Evolutionary conservation across 2,888 invertebrate species (phyloP).

Genomic region (Lasius fuliginosus): DNA sequence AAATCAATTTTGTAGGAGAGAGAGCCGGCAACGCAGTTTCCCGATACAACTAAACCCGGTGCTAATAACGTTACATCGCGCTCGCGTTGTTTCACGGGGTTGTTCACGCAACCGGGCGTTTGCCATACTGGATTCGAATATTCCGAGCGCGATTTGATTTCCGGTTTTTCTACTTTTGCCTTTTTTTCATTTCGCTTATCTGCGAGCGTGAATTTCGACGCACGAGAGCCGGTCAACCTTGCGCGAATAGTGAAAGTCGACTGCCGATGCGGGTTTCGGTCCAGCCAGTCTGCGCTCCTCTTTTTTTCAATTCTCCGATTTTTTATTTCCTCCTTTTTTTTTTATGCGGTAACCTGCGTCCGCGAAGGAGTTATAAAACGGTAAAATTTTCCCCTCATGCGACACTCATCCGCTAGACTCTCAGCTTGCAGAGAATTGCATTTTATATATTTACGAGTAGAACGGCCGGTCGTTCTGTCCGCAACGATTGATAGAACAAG

Average conservation of each 20-base stretch:
- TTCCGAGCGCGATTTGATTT: conserved; percentile 19
- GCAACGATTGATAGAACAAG: conserved; percentile 5
- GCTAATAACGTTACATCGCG: conserved; percentile 37
- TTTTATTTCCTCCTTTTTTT: conserved; percentile 14
- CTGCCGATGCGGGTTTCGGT: conserved; percentile 38
- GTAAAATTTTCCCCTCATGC: conserved; percentile 2
- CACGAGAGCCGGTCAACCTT: conserved; percentile 34
- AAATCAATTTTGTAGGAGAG: conserved; percentile 34
- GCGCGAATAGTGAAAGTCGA: conserved; percentile 56
- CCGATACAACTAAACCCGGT: neutral
- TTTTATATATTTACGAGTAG: conserved; percentile 22
- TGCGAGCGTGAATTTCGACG: conserved; percentile 21
- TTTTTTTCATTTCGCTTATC: neutral
- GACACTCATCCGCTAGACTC: neutral
- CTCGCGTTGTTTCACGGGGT: conserved; percentile 22
- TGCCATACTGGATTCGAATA: conserved; percentile 29
- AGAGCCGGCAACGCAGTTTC: neutral
- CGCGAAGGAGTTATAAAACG: conserved; percentile 30
- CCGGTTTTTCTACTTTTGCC: conserved; percentile 37
- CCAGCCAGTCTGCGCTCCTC: conserved; percentile 22
- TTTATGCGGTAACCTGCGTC: conserved; percentile 5
- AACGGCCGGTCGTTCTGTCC: neutral
- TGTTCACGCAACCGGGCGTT: conserved; percentile 9
- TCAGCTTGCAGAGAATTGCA: neutral
- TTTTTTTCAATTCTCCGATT: conserved; percentile 11